Conservation (phyloP, 2,888 invertebrate genomes). For the Malachius bipustulatus region DNA sequence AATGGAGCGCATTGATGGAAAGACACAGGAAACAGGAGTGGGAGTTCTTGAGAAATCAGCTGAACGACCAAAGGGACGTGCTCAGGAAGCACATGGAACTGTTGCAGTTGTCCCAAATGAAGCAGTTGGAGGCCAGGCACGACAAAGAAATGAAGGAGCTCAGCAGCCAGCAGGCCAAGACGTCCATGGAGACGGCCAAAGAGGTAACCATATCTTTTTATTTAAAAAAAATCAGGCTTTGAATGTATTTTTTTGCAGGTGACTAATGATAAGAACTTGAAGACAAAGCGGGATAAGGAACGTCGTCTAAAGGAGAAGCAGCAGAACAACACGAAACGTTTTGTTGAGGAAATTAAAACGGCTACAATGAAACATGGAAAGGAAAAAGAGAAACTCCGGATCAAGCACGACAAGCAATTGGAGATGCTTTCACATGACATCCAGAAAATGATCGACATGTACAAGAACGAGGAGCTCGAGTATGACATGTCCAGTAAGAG, state of each 20-base stretch:
- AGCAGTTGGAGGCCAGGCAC: constrained; percentile 80
- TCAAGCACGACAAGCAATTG: constrained; percentile 83
- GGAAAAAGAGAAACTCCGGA: constrained; percentile 84
- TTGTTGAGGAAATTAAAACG: constrained; percentile 87
- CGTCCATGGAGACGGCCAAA: constrained; percentile 93
- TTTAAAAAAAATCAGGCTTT: neutral
- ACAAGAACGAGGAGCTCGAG: constrained; percentile 86
- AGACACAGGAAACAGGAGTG: constrained; percentile 74
- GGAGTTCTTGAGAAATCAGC: constrained; percentile 65
- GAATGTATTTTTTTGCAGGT: constrained; percentile 24
- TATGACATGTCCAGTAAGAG: constrained; percentile 79
- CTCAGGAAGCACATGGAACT: constrained; percentile 65
- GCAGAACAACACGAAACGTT: constrained; percentile 94
- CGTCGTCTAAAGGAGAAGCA: constrained; percentile 87
- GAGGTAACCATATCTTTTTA: constrained; percentile 49
- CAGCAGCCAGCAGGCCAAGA: constrained; percentile 88
- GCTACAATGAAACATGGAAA: constrained; percentile 81
- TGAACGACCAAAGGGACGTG: constrained; percentile 70
- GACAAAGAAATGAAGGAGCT: constrained; percentile 94
- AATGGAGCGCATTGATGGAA: constrained; percentile 88
- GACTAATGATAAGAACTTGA: constrained; percentile 87
- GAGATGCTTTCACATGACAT: constrained; percentile 81
- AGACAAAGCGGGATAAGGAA: constrained; percentile 95
- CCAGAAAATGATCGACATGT: constrained; percentile 84
- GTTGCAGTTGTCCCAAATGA: constrained; percentile 74